Evolutionary conservation across 1,140 invertebrate genomes (phyloP).

Genomic region (Cydia splendana): DNA sequence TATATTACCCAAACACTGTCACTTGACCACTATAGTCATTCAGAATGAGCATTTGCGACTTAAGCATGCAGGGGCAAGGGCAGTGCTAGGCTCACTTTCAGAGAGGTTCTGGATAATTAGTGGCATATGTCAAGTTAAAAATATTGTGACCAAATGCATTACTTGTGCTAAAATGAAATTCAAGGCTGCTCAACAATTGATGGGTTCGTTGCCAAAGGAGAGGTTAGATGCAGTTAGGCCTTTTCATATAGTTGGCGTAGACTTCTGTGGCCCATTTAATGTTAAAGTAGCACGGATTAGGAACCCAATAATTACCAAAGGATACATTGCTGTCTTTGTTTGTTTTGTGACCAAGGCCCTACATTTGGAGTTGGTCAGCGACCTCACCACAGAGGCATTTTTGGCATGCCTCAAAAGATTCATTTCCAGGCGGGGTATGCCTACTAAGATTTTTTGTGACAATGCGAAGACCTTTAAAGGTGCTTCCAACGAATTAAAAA

Average conservation of each 20-base stretch:
- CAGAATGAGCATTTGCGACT: slow-evolving; percentile 34
- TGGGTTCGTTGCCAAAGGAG: slow-evolving; percentile 59
- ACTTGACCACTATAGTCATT: slow-evolving; percentile 35
- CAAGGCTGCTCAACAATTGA: slow-evolving; percentile 41
- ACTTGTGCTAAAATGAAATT: slow-evolving; percentile 41
- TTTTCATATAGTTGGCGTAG: slow-evolving; percentile 48
- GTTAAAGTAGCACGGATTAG: slow-evolving; percentile 41
- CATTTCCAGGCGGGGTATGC: slow-evolving; percentile 35
- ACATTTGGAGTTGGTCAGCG: slow-evolving; percentile 58
- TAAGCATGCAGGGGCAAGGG: slow-evolving; percentile 36
- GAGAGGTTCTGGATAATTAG: slow-evolving; percentile 41
- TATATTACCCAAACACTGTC: slow-evolving; percentile 35
- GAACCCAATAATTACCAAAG: slow-evolving; percentile 47
- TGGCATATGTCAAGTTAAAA: slow-evolving; percentile 42
- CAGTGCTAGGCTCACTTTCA: slow-evolving; percentile 33
- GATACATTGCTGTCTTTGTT: slow-evolving; percentile 34
- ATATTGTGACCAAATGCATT: slow-evolving; percentile 41
- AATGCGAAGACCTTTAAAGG: slow-evolving; percentile 48
- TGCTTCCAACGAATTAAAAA: slow-evolving; percentile 36
- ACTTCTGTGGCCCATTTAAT: slow-evolving; percentile 43
- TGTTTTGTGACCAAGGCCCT: slow-evolving; percentile 60
- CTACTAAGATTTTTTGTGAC: slow-evolving; percentile 37
- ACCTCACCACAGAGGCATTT: slow-evolving; percentile 59
- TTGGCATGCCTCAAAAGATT: slow-evolving; percentile 53
- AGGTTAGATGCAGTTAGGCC: slow-evolving; percentile 37